Conservation (phyloP, 1,140 invertebrate genomes). For the Drosophila santomea region DNA sequence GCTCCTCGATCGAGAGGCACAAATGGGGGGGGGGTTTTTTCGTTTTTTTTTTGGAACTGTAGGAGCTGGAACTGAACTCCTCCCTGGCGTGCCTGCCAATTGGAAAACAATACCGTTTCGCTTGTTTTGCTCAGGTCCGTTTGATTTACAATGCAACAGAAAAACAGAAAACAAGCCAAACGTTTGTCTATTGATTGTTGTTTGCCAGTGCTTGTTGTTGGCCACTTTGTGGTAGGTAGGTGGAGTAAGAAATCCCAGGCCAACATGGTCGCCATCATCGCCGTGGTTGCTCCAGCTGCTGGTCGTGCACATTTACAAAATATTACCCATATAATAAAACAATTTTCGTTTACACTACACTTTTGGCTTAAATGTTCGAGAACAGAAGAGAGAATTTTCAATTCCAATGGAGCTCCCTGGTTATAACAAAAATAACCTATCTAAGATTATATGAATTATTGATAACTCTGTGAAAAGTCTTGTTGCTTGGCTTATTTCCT, state of each 20-base stretch:
- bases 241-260: conserved; percentile 58
- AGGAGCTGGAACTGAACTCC: conserved; percentile 48
- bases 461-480: not conserved
- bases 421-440: no score
- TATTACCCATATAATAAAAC: not conserved
- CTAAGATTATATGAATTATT: no score
- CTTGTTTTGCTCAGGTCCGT: conserved; percentile 77
- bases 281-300: conserved; percentile 25
- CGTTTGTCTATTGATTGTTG: conserved; percentile 73
- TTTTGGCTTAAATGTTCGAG: not conserved
- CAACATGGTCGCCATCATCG: conserved; percentile 81
- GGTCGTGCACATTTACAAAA: not conserved
- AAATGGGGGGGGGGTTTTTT: not conserved
- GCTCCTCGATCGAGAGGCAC: conserved; percentile 45
- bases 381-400: not conserved
- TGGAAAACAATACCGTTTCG: conserved; percentile 80
- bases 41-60: not conserved
- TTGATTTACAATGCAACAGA: conserved; percentile 76
- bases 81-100: conserved; percentile 70
- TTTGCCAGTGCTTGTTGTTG: conserved; percentile 64
- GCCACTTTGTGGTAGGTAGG: conserved; percentile 75
- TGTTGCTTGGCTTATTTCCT: not conserved
- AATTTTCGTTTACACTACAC: not conserved
- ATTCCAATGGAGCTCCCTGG: no score
- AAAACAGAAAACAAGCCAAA: conserved; percentile 59